Conservation (phyloP, 53 echinoderm and acorn worm genomes). For the Paelopatides confundens region DNA sequence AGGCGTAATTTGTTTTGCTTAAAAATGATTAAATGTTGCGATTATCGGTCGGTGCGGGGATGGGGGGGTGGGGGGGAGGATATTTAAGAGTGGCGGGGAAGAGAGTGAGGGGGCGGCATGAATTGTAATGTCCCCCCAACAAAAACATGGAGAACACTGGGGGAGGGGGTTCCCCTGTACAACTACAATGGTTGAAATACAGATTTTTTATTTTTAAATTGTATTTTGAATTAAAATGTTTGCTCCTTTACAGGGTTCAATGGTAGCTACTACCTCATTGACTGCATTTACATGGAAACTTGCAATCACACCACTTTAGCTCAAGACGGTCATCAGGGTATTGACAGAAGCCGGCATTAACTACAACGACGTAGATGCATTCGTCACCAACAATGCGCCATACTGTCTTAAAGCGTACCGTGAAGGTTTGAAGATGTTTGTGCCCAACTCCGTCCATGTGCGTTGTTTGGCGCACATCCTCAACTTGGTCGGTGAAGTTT, state of each 20-base stretch:
- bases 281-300: neutral
- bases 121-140: too few species aligned
- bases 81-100: too few species aligned
- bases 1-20: too few species aligned
- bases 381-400: neutral
- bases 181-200: too few species aligned
- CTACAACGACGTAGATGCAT: neutral
- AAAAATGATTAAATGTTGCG: too few species aligned
- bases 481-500: neutral
- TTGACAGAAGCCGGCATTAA: neutral
- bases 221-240: too few species aligned
- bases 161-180: too few species aligned
- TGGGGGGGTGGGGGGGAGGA: too few species aligned
- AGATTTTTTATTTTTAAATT: too few species aligned
- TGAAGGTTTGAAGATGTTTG: neutral
- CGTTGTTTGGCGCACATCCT: neutral
- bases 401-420: neutral
- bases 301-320: neutral
- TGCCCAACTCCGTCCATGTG: neutral
- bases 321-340: neutral
- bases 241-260: neutral
- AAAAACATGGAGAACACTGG: too few species aligned
- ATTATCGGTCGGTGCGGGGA: too few species aligned
- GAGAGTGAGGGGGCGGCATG: too few species aligned
- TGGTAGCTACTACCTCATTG: neutral